Conservation (phyloP, 2,888 invertebrate genomes). For the Tanypteryx hageni region DNA sequence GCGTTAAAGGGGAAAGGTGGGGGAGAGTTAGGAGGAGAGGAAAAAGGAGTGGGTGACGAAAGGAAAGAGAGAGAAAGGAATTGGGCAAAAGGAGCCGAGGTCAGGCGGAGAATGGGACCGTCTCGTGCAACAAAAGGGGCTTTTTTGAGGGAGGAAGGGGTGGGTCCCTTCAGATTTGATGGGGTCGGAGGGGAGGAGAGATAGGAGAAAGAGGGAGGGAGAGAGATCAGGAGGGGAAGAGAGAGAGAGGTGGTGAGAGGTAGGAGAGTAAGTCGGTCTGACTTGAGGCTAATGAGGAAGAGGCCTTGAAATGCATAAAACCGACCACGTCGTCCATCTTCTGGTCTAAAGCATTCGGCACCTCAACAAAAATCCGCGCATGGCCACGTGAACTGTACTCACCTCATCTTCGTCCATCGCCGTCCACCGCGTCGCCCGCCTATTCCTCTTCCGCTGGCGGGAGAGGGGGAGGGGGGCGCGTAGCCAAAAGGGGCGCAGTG, state of each 20-base stretch:
- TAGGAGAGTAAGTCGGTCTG: neutral
- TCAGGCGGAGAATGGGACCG: neutral
- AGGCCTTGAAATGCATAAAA: conserved; percentile 13
- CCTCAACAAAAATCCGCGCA: neutral
- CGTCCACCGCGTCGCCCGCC: neutral
- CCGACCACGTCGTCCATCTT: neutral
- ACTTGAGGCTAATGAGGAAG: neutral
- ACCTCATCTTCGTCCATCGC: conserved; percentile 58
- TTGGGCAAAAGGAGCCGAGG: too few relatives aligned
- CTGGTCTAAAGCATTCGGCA: neutral
- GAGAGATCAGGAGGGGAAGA: neutral
- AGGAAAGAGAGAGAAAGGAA: too few relatives aligned
- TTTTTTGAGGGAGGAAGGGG: neutral
- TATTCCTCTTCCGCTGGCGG: neutral
- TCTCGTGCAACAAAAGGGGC: too few relatives aligned
- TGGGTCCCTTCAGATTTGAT: neutral
- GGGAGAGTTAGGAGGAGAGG: too few relatives aligned
- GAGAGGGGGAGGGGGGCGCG: neutral
- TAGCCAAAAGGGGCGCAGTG: neutral
- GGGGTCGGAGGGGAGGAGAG: neutral
- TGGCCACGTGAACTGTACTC: neutral
- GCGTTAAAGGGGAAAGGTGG: too few relatives aligned
- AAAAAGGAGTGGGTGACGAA: too few relatives aligned
- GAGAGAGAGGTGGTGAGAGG: neutral
- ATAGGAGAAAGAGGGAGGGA: neutral